Evolutionary conservation across 2,888 invertebrate genomes (phyloP).

Genomic region (Xanthia icteritia): DNA sequence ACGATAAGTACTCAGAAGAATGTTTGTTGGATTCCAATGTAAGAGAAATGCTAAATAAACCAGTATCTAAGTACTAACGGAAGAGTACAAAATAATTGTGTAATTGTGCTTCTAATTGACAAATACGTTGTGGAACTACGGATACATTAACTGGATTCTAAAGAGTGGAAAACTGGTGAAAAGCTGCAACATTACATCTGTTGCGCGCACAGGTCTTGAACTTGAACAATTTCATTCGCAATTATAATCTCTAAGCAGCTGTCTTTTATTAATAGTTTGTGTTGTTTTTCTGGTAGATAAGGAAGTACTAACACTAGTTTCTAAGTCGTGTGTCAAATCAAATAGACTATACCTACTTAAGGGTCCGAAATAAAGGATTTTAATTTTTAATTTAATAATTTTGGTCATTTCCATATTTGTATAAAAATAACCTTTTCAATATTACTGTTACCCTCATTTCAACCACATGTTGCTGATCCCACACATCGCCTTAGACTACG

Average conservation of each 20-base stretch:
- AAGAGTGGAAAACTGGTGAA: constrained; percentile 1
- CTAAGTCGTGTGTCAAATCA: no score
- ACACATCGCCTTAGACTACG: constrained; percentile 28
- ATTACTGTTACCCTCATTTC: constrained; percentile 12
- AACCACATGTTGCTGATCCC: constrained; percentile 40
- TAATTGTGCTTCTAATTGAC: constrained; percentile 5
- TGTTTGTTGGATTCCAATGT: constrained; percentile 11
- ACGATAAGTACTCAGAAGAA: constrained; percentile 1
- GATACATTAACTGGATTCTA: constrained; percentile 19
- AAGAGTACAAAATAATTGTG: background rate
- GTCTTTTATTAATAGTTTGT: background rate
- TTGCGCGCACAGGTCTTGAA: background rate
- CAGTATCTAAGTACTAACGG: constrained; percentile 14
- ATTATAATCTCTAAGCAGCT: background rate
- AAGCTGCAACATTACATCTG: constrained; percentile 1
- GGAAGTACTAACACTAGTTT: no score
- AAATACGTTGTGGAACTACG: background rate
- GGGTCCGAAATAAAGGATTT: no score
- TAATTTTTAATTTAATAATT: no score
- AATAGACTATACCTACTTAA: no score
- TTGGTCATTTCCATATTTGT: background rate
- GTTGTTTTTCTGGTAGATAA: no score
- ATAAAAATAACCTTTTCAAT: constrained; percentile 8
- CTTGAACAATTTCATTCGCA: background rate
- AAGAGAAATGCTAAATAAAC: background rate